Evolutionary conservation across 2,113 vertebrate genomes (phyloP).

Genomic region (Xiphophorus hellerii): DNA sequence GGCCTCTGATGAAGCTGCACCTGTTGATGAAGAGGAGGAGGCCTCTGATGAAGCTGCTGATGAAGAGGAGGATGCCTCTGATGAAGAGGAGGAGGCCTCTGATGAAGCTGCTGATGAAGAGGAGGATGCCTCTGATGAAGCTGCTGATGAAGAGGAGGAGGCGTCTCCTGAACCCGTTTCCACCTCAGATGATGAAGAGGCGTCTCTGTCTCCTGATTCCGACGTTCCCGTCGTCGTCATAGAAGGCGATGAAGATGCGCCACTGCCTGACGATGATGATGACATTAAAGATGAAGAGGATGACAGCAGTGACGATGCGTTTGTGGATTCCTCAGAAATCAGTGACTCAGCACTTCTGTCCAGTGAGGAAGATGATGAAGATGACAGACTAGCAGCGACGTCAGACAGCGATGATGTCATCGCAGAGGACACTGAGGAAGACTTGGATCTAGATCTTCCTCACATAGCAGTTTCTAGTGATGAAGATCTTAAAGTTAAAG

Average conservation of each 20-base stretch:
- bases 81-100: not conserved
- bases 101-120: conserved; percentile 3
- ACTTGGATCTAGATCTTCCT: conserved; percentile 52
- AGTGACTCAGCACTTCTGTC: conserved; percentile 42
- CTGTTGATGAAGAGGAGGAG: not conserved
- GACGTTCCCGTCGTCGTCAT: conserved; percentile 22
- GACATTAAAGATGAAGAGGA: conserved; percentile 34
- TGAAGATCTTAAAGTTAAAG: conserved; percentile 27
- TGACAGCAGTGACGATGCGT: conserved; percentile 26
- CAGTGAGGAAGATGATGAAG: conserved; percentile 27
- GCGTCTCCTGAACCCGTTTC: conserved; percentile 42
- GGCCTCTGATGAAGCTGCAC: not conserved
- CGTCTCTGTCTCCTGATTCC: conserved; percentile 18
- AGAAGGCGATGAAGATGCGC: conserved; percentile 4
- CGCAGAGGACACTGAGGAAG: conserved; percentile 40
- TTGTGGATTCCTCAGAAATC: conserved; percentile 43
- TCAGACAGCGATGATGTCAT: conserved; percentile 43
- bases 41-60: not conserved
- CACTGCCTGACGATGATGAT: conserved; percentile 32
- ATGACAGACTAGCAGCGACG: conserved; percentile 11
- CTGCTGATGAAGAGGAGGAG: not conserved
- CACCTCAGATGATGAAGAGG: conserved; percentile 55
- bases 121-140: not conserved
- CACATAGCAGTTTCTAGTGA: conserved; percentile 29
- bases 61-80: not conserved